Evolutionary conservation across 92 coral and sea anemone genomes (phyloP), one percentile per base, ranked within the genome.

Genomic region (Scolanthus callimorphus): DNA sequence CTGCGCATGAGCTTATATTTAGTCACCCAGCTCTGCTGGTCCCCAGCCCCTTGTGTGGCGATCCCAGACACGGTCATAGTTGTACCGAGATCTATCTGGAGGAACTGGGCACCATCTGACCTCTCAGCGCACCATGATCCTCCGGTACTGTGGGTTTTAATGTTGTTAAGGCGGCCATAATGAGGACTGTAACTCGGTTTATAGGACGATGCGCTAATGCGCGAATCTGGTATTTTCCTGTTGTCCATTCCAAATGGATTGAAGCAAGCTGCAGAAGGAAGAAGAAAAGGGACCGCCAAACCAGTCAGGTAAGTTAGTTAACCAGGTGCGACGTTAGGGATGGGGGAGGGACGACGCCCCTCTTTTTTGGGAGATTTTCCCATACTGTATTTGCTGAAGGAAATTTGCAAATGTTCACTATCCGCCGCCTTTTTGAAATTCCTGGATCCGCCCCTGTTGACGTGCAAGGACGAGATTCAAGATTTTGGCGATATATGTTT

Each of bases 61-160:
- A 87, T 54, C 22, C 95, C 95, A 1, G 95, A 78, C 9, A 82
- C 22, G 1, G 95, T 87, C 79, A 69, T 78, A 31, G 66, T 74
- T 39, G 59, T 68, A 25, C 57, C 58, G 46, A 82, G 58, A 71
- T 87, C 95, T 17, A 87, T 69, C 63, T 87, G 95, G 23, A 87
- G 63, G 38, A 67, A 83, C 51, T 67, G 81, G 37, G 49, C 59
- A 11, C 20, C 51, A 44, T 87, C 86, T 12, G 86, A 62, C 24
- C 17, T 59, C 9, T 49, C 83, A 11, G 95, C 80, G 44, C 95
- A 87, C 95, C 95, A 87, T 13, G 90, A 74, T 44, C 89, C 95
- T 1, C 95, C 95, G 65, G 67, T 83, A 19, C 70, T 30, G 21
- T 63, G 80, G 6, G 95, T 62, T 29, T 69, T 67, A 6, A 55